Conservation (phyloP, 2,797 vertebrate genomes). For the Bradypodion pumilum region DNA sequence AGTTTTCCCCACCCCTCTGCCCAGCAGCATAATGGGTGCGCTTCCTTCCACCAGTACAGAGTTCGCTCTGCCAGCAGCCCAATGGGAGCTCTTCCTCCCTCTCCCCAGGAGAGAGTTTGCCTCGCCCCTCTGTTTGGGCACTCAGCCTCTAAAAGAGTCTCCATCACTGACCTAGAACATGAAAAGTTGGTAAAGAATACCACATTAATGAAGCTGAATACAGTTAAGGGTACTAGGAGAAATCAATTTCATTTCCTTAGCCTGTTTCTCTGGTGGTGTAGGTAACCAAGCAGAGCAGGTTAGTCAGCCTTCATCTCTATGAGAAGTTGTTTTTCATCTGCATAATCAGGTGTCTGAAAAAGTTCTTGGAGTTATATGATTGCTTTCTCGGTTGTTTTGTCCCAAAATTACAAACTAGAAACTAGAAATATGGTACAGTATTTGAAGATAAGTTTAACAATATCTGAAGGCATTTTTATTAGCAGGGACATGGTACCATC, state of each 20-base stretch:
- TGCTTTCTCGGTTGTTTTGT: not conserved
- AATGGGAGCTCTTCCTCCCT: no score
- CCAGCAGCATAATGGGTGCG: no score
- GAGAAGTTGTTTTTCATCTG: not conserved
- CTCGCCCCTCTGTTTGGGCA: no score
- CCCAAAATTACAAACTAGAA: not conserved
- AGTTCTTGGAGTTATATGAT: not conserved
- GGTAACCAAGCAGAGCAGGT: not conserved
- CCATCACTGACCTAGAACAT: not conserved
- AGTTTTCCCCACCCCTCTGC: no score
- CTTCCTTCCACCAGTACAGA: no score
- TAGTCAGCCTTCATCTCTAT: not conserved
- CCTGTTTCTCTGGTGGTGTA: not conserved
- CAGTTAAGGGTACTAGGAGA: not conserved
- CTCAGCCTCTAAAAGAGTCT: no score
- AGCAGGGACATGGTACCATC: not conserved
- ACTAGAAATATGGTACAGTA: not conserved
- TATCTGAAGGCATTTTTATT: no score
- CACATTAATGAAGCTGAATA: not conserved
- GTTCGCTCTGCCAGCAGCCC: no score
- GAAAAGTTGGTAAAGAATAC: not conserved
- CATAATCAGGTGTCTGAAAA: not conserved
- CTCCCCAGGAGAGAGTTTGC: no score
- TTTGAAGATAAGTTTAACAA: not conserved
- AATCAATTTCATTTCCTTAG: not conserved